These are phyloP conservation scores for Drosophila kambysellisi DNA, from an alignment of 2,888 invertebrate species.

Conservation along the genomic window DNA sequence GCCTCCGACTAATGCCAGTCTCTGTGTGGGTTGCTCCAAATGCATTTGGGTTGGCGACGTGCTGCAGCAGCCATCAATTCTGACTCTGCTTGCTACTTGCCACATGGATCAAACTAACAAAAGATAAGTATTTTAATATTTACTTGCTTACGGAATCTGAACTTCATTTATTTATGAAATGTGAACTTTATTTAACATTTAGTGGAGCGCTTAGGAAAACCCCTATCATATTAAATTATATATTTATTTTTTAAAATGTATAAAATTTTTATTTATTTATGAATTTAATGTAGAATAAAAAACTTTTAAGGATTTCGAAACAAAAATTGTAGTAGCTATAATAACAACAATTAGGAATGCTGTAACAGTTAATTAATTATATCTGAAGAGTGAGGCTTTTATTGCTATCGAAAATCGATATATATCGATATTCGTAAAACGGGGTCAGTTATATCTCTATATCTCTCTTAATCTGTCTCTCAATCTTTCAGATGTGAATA, in stretches of 20 bases:
- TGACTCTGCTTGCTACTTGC: background rate
- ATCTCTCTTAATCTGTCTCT: background rate
- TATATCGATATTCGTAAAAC: background rate
- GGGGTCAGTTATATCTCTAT: background rate
- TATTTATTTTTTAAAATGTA: too few relatives aligned
- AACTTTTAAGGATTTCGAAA: too few relatives aligned
- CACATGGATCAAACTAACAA: background rate
- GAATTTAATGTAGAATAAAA: too few relatives aligned
- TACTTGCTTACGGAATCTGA: background rate
- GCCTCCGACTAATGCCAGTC: conserved; percentile 10
- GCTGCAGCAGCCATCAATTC: background rate
- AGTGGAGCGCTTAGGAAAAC: background rate
- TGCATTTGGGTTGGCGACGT: conserved; percentile 14
- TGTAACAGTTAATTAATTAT: background rate
- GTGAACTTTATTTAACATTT: background rate
- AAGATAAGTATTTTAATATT: background rate
- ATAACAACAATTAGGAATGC: too few relatives aligned
- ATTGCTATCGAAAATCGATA: too few relatives aligned
- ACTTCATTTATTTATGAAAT: background rate
- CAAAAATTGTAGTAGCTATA: too few relatives aligned
- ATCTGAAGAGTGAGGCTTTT: too few relatives aligned
- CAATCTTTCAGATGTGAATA: conserved; percentile 4
- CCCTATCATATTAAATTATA: background rate
- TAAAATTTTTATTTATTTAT: too few relatives aligned
- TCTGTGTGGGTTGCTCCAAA: conserved; percentile 15